Base-by-base conservation (phyloP, 2,888 invertebrate species). In the Drosophila greeni region DNA sequence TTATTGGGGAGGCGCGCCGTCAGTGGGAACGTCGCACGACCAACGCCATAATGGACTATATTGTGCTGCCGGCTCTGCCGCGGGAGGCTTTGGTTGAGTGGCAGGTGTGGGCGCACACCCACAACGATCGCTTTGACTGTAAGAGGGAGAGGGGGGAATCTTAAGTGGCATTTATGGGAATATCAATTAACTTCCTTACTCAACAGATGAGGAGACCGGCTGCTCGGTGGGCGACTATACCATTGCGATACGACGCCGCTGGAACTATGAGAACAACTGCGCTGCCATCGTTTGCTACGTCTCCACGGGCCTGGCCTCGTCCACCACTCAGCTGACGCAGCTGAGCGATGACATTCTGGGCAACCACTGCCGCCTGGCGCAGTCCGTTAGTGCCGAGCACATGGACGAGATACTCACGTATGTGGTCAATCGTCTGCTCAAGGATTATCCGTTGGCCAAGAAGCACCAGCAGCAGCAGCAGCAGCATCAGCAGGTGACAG, bases 51-150 rank as follows among this genome's bases (percentile, higher is more conserved):
- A 94, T 95, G 84, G 95, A 96, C 91, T 95, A 95, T 88, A 93
- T 96, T 47, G 95, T 97, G 49, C 94, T 97, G 65, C 92, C 94
- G 26, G 92, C 92, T 24, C 90, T 97, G 85, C 97, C 97, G 2
- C 91, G 94, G 48, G 91, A 90, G 72, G 97, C 96, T 23, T 90
- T 92, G 53, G 93, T 97, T 23, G 97, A 97, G 89, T 97, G 97
- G 97, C 96, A 96, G 87, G 95, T 97, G 66, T 95, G 95, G 95
- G 95, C 95, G 40, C 96, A 96, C 88, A 92, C 93, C 60, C 94
- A 95, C 89, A 96, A 96, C 89, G 93, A 94, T 89, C 92, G 94
- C 72, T 96, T 96, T 87, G 95, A 96, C 88, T 96, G 95, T 95
- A 89, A 91, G 92, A 18, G 4, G 3, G 9, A 7, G 9, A 5